These are phyloP conservation scores for Meriones unguiculatus DNA, from an alignment of 2,113 vertebrate species.

Conservation along the genomic window DNA sequence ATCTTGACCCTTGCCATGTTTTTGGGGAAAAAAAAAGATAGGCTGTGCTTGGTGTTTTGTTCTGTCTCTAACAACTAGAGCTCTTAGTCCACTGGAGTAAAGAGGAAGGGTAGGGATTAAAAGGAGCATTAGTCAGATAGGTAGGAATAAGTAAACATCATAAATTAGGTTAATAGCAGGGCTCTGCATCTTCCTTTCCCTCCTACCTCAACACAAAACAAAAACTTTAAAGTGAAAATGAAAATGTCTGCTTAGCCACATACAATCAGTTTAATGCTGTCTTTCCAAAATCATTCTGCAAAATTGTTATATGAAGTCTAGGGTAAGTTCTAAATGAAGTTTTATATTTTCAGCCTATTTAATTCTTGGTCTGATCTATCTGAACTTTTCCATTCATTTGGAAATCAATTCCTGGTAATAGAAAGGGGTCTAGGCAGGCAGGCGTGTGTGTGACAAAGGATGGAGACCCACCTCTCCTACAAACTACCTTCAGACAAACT, in stretches of 20 bases:
- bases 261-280: slow-evolving; percentile 40
- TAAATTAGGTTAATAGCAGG: slow-evolving; percentile 82
- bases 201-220: slow-evolving; percentile 47
- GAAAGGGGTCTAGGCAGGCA: neutral
- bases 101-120: slow-evolving; percentile 16
- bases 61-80: neutral
- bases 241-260: slow-evolving; percentile 35
- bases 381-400: slow-evolving; percentile 22
- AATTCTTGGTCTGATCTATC: slow-evolving; percentile 50
- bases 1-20: neutral
- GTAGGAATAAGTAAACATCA: slow-evolving; percentile 83
- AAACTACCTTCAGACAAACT: neutral
- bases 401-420: neutral
- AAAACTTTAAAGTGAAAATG: slow-evolving; percentile 57
- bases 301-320: slow-evolving; percentile 70
- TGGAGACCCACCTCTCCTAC: neutral
- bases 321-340: slow-evolving; percentile 51
- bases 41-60: neutral
- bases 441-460: neutral
- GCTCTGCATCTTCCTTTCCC: slow-evolving; percentile 69
- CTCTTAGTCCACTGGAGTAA: slow-evolving; percentile 19
- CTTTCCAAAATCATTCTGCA: slow-evolving; percentile 46
- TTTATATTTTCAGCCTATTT: slow-evolving; percentile 56
- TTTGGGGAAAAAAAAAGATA: neutral
- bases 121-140: slow-evolving; percentile 79